Base-by-base conservation (phyloP, 2,113 vertebrate species). In the Archocentrus centrarchus region DNA sequence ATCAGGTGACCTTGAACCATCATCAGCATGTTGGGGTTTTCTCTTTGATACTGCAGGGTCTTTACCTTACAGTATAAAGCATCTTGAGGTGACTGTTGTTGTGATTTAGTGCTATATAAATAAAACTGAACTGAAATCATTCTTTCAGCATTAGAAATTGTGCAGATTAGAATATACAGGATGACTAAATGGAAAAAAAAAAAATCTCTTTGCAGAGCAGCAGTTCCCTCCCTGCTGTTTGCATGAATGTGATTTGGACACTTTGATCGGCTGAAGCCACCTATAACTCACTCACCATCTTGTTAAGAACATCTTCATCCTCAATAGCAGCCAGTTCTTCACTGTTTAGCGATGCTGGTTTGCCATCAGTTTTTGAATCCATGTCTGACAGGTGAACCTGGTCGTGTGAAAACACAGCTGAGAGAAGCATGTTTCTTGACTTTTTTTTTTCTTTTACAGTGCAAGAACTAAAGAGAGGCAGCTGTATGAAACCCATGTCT, bases 251-350 rank as follows among this genome's bases (percentile, higher is more conserved):
- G 18, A 55, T 13, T 13, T n/a, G 47, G 47, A 73, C 32, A n/a
- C 53, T 73, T 55, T 32, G 1, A 73, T 73, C 8, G 11, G 24
- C 18, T 73, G 27, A 55, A 73, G 47, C 27, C 18, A 73, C 47
- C 68, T 73, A 8, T 53, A 70, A 59, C 39, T 37, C 55, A 18
- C 93, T 93, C 95, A 99, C 98, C 98, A 99, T 98, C 86, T 97
- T 97, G 94, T 98, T 98, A 88, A 99, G 96, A 86, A 97, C 89
- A 3, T 96, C 95, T 88, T 99, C 98, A 59, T 99, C 98, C 79
- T 99, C 97, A 1, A 99, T 96, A 60, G 95, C 92, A 76, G 92
- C 96, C 88, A 99, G 93, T 39, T 97, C 95, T 79, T 97, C 95
- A 0, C 94, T 10, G 0, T 94, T 97, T 82, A 97, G 41, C 0